phyloP scores from a whole-genome alignment of 2,113 vertebrate genomes.

The Hemicordylus capensis region DNA sequence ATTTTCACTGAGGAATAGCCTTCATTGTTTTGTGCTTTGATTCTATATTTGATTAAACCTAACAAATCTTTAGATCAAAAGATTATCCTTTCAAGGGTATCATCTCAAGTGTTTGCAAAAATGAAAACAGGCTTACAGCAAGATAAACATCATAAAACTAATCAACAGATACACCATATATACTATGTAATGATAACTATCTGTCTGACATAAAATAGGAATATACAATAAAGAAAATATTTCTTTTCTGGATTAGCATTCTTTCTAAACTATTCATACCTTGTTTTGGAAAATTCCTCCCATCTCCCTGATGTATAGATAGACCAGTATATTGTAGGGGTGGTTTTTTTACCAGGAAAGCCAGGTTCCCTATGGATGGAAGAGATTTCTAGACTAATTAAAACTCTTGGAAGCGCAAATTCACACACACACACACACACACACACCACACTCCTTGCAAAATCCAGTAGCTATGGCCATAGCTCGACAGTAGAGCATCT shows the following conservation, averaged over 20 bases:
- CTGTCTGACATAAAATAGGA: neutral
- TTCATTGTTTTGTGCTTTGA: neutral
- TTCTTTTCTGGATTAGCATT: neutral
- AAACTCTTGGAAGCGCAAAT: neutral
- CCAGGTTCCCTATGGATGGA: neutral
- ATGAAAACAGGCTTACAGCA: neutral
- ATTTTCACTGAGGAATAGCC: neutral
- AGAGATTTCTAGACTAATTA: neutral
- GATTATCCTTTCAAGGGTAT: accelerated
- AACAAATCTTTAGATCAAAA: neutral
- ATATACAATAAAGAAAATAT: neutral
- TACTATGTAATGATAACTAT: neutral
- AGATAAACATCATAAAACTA: neutral
- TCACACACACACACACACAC: neutral
- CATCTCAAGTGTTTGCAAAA: neutral
- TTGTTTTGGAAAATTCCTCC: neutral
- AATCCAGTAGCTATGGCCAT: neutral
- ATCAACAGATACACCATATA: neutral
- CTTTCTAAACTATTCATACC: neutral
- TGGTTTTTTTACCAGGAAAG: neutral
- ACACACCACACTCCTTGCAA: neutral
- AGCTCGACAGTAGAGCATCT: too few species aligned
- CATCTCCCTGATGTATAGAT: neutral
- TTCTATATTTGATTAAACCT: neutral
- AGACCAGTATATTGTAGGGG: neutral